Evolutionary conservation across 2,888 invertebrate genomes (phyloP), one percentile per base, ranked within the genome.

Genomic region (Zhuqinia jingwanae): DNA sequence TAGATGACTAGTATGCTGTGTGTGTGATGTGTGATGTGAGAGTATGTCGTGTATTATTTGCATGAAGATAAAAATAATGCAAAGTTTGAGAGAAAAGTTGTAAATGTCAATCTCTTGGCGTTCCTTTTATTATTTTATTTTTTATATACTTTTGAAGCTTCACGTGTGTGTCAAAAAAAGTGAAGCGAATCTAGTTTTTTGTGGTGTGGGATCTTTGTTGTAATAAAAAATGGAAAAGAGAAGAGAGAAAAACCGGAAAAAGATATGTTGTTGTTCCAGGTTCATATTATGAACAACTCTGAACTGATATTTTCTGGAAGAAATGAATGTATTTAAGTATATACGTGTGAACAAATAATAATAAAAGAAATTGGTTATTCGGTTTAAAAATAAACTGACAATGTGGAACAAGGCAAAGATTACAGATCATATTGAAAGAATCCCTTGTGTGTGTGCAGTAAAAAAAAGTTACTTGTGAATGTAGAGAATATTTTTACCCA

Each of bases 91-190:
- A 17, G 10, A 58, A 58, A 58, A 70, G 81, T 70, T 81, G 70
- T 81, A 81, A 70, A 70, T 45, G 70, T 81, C 81, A 81, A 81
- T 70, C 70, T n/a, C n/a, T 81, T 81, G 56, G 30, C 45, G 30
- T 63, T n/a, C 11, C 36, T 42, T 27, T 3, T 15, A 27, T 25
- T 27, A 63, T 30, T 65, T 65, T 65, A 36, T 65, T 30, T 36
- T 3, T n/a, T 65, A 36, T 65, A 15, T 65, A n/a, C n/a, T n/a
- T n/a, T n/a, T n/a, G n/a, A n/a, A n/a, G 10, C 65, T 17, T 65
- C 17, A 6, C 6, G 58, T 58, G 53, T 17, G 20, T 42, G 42
- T 42, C 6, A 5, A 42, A 8, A 50, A 50, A 2, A 3, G 50
- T 15, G n/a, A 2, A 50, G 20, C 53, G n/a, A n/a, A n/a, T n/a